Evolutionary conservation across 2,113 vertebrate species (phyloP), one percentile per base, ranked within the genome.

Genomic region (Cichladusa arquata): DNA sequence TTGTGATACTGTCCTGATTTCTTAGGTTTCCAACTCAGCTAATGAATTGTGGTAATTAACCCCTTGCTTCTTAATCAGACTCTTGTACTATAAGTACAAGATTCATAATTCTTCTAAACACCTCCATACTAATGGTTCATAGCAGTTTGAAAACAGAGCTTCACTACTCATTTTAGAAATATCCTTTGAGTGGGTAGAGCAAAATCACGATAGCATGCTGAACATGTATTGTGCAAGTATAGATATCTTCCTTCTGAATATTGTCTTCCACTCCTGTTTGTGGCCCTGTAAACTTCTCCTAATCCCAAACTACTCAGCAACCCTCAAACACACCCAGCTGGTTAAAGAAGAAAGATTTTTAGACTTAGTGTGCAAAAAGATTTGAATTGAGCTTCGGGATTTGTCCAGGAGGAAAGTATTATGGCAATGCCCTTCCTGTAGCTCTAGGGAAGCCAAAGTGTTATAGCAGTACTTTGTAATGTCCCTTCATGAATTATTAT

Each of bases 91-190:
- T 34, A 64, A 31, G 29, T 24, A 6, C 4, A 5, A 1, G 6
- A n/a, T n/a, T n/a, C n/a, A n/a, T n/a, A n/a, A 50, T 58, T 74
- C 3, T 83, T 77, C 47, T 64, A 25, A 87, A 58, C 6, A 26
- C 5, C 13, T 66, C 15, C 5, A 20, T 40, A 20, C 2, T 34
- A 38, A 24, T 0, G 1, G 3, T 44, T 42, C 12, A 19, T 22
- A 26, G 44, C 40, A 42, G 5, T 44, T 81, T 81, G 36, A 65
- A 72, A 81, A 36, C 9, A 76, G 15, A 62, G 5, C 12, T 86
- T 83, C 58, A 33, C 2, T 86, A 14, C 8, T 79, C 9, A 5
- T 50, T 81, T 88, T 54, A 58, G 23, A 86, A 88, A 48, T 5
- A 1, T 34, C 3, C 45, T 42, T 95, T 60, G 4, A 33, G 24